A percentile compares a stretch with the other conserved stretches of the same genome.
Evolutionary conservation across 2,888 invertebrate genomes (phyloP).

Genomic region (Volucella inanis): DNA sequence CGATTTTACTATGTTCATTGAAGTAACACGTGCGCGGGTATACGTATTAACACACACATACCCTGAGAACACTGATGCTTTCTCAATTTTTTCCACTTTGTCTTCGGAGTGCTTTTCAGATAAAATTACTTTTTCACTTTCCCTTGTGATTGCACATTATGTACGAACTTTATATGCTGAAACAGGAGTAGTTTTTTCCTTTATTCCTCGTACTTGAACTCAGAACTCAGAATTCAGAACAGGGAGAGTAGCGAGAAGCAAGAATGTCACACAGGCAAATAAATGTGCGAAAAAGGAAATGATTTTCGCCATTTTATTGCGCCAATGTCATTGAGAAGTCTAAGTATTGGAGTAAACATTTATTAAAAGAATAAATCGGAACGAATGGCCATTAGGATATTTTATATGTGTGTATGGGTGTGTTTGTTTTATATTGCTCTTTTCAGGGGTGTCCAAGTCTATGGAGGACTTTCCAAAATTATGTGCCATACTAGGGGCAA

Average conservation of each 20-base stretch:
- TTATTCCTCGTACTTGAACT: too few species aligned
- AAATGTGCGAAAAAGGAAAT: constrained; percentile 6
- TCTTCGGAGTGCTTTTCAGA: constrained; percentile 24
- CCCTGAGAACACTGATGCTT: too few species aligned
- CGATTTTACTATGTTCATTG: constrained; percentile 10
- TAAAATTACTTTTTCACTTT: constrained; percentile 30
- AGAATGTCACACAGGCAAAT: constrained; percentile 11
- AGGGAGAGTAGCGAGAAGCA: too few species aligned
- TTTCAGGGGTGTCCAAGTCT: too few species aligned
- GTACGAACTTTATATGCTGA: constrained; percentile 31
- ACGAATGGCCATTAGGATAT: background rate
- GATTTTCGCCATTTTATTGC: constrained; percentile 15
- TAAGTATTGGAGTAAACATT: constrained; percentile 29
- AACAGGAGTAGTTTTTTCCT: constrained; percentile 2
- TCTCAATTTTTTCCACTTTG: background rate
- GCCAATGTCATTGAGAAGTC: background rate
- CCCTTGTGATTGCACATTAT: constrained; percentile 32
- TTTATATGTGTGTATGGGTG: background rate
- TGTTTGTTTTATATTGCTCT: too few species aligned
- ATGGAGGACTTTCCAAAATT: too few species aligned
- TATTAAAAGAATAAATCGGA: constrained; percentile 40
- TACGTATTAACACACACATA: too few species aligned
- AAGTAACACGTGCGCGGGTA: background rate
- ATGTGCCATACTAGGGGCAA: too few species aligned
- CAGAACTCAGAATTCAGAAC: too few species aligned